A percentile compares a stretch with the other conserved stretches of the same genome.
Evolutionary conservation across 2,888 invertebrate genomes (phyloP).

Genomic region (Ceramica pisi): DNA sequence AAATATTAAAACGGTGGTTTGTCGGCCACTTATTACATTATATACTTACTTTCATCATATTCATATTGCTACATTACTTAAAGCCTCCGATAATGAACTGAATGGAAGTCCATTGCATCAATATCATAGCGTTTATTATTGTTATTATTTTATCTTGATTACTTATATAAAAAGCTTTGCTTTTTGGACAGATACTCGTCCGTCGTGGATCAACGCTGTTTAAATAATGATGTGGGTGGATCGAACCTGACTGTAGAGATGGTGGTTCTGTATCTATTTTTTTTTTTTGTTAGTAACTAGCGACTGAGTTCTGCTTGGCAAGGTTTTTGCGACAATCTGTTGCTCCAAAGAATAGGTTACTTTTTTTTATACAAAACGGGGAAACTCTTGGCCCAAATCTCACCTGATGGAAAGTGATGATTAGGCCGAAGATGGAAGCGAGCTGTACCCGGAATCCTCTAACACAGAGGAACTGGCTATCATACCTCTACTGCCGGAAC

Average conservation of each 20-base stretch:
- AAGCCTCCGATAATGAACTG: slow-evolving; percentile 9
- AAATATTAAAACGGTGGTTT: too few relatives aligned
- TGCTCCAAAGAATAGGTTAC: too few relatives aligned
- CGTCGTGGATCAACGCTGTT: slow-evolving; percentile 43
- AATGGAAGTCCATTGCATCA: slow-evolving; percentile 29
- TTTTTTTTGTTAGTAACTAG: too few relatives aligned
- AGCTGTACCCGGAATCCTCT: too few relatives aligned
- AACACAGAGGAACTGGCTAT: too few relatives aligned
- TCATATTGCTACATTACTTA: slow-evolving; percentile 13
- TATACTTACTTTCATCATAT: background rate
- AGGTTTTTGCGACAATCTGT: too few relatives aligned
- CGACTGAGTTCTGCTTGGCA: too few relatives aligned
- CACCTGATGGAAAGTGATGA: too few relatives aligned
- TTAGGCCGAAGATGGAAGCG: too few relatives aligned
- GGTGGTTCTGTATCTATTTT: slow-evolving; percentile 39
- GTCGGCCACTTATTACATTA: background rate
- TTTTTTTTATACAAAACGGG: too few relatives aligned
- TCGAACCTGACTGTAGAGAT: background rate
- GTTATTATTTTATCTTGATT: slow-evolving; percentile 61
- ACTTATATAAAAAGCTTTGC: slow-evolving; percentile 56
- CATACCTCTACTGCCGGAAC: too few relatives aligned
- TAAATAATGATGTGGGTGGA: slow-evolving; percentile 32
- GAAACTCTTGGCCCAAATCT: too few relatives aligned
- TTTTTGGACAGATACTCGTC: slow-evolving; percentile 47
- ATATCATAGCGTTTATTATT: slow-evolving; percentile 27